phyloP scores from a whole-genome alignment of 2,797 vertebrate species.

The Pogoniulus pusillus region DNA sequence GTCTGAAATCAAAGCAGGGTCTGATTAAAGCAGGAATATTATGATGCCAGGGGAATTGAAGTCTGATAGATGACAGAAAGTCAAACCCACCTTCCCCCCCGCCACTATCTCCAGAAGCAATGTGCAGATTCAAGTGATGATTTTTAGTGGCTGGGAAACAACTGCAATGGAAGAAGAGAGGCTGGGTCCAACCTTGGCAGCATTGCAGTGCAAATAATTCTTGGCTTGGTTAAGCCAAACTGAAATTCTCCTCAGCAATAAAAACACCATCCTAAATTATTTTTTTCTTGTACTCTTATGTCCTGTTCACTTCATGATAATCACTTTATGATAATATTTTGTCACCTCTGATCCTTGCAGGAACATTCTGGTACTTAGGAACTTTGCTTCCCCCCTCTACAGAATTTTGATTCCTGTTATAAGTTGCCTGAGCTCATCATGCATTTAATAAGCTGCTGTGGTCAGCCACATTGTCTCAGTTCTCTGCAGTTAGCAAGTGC shows the following conservation, averaged over 20 bases:
- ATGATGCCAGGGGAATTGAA: neutral
- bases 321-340: neutral
- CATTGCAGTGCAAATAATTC: neutral
- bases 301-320: neutral
- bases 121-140: neutral
- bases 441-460: neutral
- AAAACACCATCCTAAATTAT: neutral
- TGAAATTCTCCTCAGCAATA: neutral
- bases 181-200: neutral
- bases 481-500: neutral
- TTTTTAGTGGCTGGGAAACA: neutral
- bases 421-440: conserved; percentile 1
- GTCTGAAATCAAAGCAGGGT: conserved; percentile 3
- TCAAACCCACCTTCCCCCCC: neutral
- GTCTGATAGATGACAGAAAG: neutral
- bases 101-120: neutral
- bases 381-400: neutral
- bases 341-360: neutral
- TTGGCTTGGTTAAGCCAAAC: neutral
- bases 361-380: neutral
- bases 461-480: neutral
- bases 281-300: neutral
- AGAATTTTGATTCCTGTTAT: conserved; percentile 6
- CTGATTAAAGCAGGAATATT: conserved; percentile 6
- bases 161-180: neutral